Evolutionary conservation across 2,888 invertebrate genomes (phyloP).

Genomic region (Schizotus pectinicornis): DNA sequence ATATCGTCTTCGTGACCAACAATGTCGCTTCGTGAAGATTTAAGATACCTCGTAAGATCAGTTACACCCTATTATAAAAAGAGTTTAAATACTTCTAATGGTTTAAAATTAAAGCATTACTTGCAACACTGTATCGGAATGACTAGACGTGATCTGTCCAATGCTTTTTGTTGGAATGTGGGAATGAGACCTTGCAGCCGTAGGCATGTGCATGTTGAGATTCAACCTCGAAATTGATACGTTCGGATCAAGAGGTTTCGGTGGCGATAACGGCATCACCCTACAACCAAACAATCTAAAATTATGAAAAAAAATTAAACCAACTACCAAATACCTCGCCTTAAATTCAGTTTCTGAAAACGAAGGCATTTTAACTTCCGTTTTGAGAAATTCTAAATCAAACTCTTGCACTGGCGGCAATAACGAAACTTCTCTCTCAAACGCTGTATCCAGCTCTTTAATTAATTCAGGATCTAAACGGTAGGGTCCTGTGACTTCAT

Average conservation of each 20-base stretch:
- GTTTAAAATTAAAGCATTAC: conserved; percentile 19
- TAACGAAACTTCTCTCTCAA: conserved; percentile 26
- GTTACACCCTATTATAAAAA: conserved; percentile 64
- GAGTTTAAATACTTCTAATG: background rate
- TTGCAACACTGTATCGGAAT: conserved; percentile 26
- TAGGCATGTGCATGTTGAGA: conserved; percentile 16
- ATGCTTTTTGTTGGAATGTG: conserved; percentile 32
- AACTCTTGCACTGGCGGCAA: conserved; percentile 51
- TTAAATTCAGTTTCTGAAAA: conserved; percentile 44
- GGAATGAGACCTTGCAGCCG: conserved; percentile 37
- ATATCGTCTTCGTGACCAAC: conserved; percentile 71
- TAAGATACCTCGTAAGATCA: conserved; percentile 72
- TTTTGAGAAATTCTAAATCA: conserved; percentile 53
- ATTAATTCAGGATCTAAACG: conserved; percentile 77
- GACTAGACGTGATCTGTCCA: conserved; percentile 32
- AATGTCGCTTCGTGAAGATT: conserved; percentile 61
- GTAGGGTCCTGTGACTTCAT: conserved; percentile 72
- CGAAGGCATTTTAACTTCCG: conserved; percentile 51
- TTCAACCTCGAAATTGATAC: conserved; percentile 31
- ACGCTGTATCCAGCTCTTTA: conserved; percentile 67
- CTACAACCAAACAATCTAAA: conserved; percentile 43
- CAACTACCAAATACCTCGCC: conserved; percentile 42
- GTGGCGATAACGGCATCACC: conserved; percentile 63
- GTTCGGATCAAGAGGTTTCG: conserved; percentile 58
- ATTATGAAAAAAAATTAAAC: background rate